phyloP scores from a whole-genome alignment of 2,113 vertebrate genomes.

The Pao palembangensis region DNA sequence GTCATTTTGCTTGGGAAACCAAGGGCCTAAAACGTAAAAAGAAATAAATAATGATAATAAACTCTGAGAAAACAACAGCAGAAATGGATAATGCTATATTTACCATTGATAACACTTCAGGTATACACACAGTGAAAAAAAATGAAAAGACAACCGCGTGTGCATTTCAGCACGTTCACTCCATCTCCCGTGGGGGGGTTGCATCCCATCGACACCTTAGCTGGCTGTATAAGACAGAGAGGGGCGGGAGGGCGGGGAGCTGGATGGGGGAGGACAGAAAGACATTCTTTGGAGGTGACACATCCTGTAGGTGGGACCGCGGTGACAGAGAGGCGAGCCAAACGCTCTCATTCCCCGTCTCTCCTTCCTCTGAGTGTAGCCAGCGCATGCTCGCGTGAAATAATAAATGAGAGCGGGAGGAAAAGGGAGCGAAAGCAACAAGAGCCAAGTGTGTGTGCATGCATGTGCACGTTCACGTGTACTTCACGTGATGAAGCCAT shows the following conservation, averaged over 20 bases:
- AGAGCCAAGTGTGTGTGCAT: constrained; percentile 2
- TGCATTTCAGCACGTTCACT: constrained; percentile 56
- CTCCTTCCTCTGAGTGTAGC: constrained; percentile 28
- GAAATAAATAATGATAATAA: no score
- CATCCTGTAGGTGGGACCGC: constrained; percentile 62
- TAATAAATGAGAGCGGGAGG: constrained; percentile 27
- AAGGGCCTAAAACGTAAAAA: no score
- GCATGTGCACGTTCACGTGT: constrained; percentile 8
- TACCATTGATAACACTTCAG: no score
- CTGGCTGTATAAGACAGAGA: constrained; percentile 1
- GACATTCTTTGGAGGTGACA: constrained; percentile 69
- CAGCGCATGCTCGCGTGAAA: constrained; percentile 20
- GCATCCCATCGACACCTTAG: constrained; percentile 36
- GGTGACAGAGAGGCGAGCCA: constrained; percentile 65
- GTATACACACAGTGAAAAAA: neutral
- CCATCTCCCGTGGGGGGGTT: constrained; percentile 16
- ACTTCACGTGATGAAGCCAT: no score
- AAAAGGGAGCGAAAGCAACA: constrained; percentile 19
- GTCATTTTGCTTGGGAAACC: no score
- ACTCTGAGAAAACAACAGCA: no score
- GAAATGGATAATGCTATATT: no score
- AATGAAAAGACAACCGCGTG: neutral
- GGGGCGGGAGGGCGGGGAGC: neutral
- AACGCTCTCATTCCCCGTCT: constrained; percentile 47
- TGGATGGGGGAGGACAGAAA: neutral